A percentile compares a stretch with the other conserved stretches of the same genome.
These are phyloP conservation scores for Perca fluviatilis DNA, from an alignment of 2,113 vertebrate species.

Conservation along the genomic window DNA sequence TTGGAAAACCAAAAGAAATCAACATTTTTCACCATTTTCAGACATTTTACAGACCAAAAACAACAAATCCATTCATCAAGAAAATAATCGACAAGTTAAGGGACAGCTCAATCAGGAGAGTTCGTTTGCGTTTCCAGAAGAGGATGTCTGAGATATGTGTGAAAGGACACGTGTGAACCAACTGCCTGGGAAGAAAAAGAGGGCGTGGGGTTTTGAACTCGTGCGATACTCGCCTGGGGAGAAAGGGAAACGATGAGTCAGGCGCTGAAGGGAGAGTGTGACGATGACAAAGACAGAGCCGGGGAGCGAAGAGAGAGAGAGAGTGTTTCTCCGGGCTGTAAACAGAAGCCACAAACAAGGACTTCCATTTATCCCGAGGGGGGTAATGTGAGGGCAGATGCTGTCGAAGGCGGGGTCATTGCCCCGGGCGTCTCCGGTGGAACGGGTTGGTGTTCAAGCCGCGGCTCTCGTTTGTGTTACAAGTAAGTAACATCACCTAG, in stretches of 20 bases:
- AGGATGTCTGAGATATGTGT: no score
- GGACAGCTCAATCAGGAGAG: no score
- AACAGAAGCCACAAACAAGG: constrained; percentile 50
- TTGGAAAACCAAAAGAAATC: no score
- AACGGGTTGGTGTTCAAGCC: neutral
- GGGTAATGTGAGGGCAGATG: constrained; percentile 29
- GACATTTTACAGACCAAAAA: no score
- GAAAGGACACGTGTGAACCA: neutral
- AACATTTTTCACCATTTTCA: no score
- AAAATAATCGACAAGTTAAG: no score
- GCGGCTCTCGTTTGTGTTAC: neutral
- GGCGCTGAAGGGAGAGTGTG: constrained; percentile 42
- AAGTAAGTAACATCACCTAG: no score
- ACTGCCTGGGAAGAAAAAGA: neutral
- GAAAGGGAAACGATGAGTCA: constrained; percentile 56
- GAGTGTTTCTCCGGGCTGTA: constrained; percentile 38
- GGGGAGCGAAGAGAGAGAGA: constrained; percentile 24
- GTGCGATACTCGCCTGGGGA: neutral
- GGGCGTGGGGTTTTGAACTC: neutral
- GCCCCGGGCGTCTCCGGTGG: neutral
- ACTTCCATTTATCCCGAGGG: constrained; percentile 46
- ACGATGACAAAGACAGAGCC: constrained; percentile 43
- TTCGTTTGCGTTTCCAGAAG: no score
- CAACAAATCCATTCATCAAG: no score
- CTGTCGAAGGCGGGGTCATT: constrained; percentile 25